Conservation (phyloP, 2,797 vertebrate genomes). For the Babyrousa celebensis region DNA sequence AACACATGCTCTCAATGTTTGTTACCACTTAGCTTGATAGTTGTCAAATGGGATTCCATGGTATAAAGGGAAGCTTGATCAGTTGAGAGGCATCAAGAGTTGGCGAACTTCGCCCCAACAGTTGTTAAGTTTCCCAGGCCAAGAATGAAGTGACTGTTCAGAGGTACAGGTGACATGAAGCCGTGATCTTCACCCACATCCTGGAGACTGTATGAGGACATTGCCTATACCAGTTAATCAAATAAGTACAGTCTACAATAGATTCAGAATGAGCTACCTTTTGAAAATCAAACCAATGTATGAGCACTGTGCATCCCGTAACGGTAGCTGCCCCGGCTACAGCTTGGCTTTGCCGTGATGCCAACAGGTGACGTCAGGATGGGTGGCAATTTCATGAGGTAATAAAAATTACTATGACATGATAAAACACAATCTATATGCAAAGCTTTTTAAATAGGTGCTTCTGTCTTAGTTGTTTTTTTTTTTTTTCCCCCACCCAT, state of each 20-base stretch:
- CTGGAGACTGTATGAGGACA: background rate
- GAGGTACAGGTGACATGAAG: background rate
- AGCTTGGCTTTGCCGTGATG: background rate
- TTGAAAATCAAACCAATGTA: background rate
- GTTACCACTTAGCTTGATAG: background rate
- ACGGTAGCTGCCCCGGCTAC: background rate
- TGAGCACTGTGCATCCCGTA: rapidly evolving
- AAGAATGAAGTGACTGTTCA: background rate
- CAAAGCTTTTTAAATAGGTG: constrained; percentile 5
- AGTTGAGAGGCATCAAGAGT: background rate
- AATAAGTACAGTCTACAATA: background rate
- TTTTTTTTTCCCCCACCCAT: background rate
- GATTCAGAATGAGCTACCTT: background rate
- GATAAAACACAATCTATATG: constrained; percentile 60
- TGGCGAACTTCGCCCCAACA: background rate
- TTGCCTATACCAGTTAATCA: background rate
- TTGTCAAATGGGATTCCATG: constrained; percentile 22
- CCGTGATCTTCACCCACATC: background rate
- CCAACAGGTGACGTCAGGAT: constrained; percentile 16
- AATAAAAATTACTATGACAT: constrained; percentile 38
- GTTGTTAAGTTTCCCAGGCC: background rate
- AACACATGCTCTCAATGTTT: background rate
- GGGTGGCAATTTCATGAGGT: constrained; percentile 38
- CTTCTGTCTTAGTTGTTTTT: constrained; percentile 28
- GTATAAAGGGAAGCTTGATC: background rate